Evolutionary conservation across 2,888 invertebrate species (phyloP).

Genomic region (Galerucella calmariensis): DNA sequence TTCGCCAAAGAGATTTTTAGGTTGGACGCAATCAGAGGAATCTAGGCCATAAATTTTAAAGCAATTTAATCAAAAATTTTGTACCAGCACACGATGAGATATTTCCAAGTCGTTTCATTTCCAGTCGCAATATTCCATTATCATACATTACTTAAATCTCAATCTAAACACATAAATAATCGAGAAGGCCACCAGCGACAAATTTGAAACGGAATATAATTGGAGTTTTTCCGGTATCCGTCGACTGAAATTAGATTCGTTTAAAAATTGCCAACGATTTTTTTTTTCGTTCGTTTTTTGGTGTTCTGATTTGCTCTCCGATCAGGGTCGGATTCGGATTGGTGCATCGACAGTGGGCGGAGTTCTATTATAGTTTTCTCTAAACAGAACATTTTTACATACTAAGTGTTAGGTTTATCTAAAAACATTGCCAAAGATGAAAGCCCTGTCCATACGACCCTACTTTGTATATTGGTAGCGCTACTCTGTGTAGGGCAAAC

Average conservation of each 20-base stretch:
- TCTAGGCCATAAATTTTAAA: slow-evolving; percentile 58
- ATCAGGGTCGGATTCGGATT: slow-evolving; percentile 16
- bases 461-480: too few species aligned
- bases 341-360: background rate
- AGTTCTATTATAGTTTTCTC: background rate
- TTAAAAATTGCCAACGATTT: slow-evolving; percentile 45
- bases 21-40: slow-evolving; percentile 51
- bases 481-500: too few species aligned
- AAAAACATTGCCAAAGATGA: too few species aligned
- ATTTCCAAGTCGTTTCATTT: slow-evolving; percentile 58
- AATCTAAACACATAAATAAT: slow-evolving; percentile 62
- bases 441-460: too few species aligned
- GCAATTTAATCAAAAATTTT: slow-evolving; percentile 61
- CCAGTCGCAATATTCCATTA: slow-evolving; percentile 60
- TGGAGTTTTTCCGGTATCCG: slow-evolving; percentile 54
- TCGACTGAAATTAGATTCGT: slow-evolving; percentile 46
- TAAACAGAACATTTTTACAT: background rate
- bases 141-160: slow-evolving; percentile 62
- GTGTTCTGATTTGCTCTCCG: slow-evolving; percentile 29
- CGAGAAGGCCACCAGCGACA: slow-evolving; percentile 54
- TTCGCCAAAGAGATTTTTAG: slow-evolving; percentile 43
- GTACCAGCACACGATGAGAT: slow-evolving; percentile 50
- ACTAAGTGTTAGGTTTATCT: background rate
- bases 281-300: slow-evolving; percentile 31
- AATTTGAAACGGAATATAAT: slow-evolving; percentile 56